A percentile compares a stretch with the other conserved stretches of the same genome.
Conservation (phyloP, 2,797 vertebrate species). For the Sebastes itinus region DNA sequence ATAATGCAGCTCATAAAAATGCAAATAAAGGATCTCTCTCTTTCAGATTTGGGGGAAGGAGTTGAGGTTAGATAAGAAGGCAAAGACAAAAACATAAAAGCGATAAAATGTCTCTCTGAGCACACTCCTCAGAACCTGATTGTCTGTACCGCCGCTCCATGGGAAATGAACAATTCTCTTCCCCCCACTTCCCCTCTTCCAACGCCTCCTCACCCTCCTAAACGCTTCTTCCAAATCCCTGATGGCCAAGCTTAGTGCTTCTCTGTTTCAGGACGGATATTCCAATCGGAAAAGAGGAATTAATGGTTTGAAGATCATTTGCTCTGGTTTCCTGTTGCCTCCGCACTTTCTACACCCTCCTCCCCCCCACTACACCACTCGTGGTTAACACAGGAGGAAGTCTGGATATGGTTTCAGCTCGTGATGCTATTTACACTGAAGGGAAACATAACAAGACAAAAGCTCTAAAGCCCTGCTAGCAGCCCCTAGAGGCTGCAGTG, state of each 20-base stretch:
- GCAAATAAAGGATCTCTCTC: background rate
- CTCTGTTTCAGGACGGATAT: slow-evolving; percentile 69
- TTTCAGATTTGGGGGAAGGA: background rate
- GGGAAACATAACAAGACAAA: slow-evolving; percentile 1
- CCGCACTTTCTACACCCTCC: background rate
- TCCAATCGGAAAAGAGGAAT: slow-evolving; percentile 58
- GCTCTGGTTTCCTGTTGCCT: slow-evolving; percentile 58
- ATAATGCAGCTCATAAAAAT: slow-evolving; percentile 22
- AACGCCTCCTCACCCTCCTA: slow-evolving; percentile 1
- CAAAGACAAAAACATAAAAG: slow-evolving; percentile 8
- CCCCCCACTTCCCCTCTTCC: background rate
- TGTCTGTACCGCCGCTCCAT: background rate
- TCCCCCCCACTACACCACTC: background rate
- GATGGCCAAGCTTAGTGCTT: slow-evolving; percentile 43
- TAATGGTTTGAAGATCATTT: slow-evolving; percentile 48
- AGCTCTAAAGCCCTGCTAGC: background rate
- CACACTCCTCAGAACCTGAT: slow-evolving; percentile 36
- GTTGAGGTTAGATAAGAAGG: slow-evolving; percentile 13
- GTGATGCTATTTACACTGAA: slow-evolving; percentile 12
- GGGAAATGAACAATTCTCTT: slow-evolving; percentile 13
- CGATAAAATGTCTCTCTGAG: slow-evolving; percentile 20
- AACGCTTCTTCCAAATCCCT: slow-evolving; percentile 40
- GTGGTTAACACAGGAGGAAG: slow-evolving; percentile 25
- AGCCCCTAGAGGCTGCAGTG: background rate
- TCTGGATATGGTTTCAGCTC: slow-evolving; percentile 33